Evolutionary conservation across 2,113 vertebrate species (phyloP).

Genomic region (Ochotona curzoniae): DNA sequence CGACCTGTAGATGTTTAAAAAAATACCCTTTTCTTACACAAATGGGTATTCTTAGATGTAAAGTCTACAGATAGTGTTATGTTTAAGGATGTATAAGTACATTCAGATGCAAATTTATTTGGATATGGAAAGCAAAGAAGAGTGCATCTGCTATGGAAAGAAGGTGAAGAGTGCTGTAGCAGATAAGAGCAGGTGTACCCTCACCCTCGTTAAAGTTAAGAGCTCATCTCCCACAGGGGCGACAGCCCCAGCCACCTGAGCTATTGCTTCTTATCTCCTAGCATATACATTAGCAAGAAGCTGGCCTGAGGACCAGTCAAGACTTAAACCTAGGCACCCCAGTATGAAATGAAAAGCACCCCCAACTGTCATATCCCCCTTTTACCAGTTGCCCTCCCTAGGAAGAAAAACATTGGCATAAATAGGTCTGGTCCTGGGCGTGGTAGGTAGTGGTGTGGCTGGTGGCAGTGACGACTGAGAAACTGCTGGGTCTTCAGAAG

Average conservation of each 20-base stretch:
- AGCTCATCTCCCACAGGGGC: too few relatives aligned
- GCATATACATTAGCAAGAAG: too few relatives aligned
- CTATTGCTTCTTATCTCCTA: too few relatives aligned
- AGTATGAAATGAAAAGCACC: too few relatives aligned
- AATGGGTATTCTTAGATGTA: neutral
- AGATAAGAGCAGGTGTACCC: too few relatives aligned
- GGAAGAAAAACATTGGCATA: neutral
- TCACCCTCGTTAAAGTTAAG: too few relatives aligned
- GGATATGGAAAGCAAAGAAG: neutral
- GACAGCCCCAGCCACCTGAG: too few relatives aligned
- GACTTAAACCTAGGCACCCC: too few relatives aligned
- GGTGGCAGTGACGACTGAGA: neutral
- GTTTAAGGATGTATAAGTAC: neutral
- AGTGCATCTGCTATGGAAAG: neutral
- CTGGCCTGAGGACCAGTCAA: too few relatives aligned
- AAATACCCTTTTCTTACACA: neutral
- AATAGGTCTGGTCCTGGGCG: neutral
- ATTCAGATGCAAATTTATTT: neutral
- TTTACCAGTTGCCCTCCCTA: too few relatives aligned
- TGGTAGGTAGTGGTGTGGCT: neutral
- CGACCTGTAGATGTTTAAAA: neutral
- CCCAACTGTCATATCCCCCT: too few relatives aligned
- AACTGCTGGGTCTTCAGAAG: neutral
- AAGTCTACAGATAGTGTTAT: slow-evolving; percentile 2
- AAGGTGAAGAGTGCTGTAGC: too few relatives aligned